Conservation (phyloP, 2,888 invertebrate genomes). For the Drosophila mayaguana region DNA sequence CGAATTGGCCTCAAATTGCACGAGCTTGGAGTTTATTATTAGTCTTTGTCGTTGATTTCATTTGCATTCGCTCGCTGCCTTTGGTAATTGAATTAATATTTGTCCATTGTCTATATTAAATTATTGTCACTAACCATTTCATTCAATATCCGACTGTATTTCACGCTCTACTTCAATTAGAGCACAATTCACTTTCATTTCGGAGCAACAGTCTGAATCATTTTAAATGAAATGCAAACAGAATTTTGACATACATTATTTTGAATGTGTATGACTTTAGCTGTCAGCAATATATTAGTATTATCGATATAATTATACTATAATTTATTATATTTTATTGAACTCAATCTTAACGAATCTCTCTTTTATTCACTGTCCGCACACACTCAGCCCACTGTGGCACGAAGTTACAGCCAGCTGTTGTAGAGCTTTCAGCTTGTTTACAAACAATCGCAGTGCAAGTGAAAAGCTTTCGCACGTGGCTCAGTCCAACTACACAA, state of each 20-base stretch:
- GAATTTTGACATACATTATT: neutral
- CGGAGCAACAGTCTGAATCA: neutral
- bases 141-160: constrained; percentile 19
- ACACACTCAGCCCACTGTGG: constrained; percentile 46
- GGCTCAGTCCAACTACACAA: constrained; percentile 2
- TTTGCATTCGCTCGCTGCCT: constrained; percentile 48
- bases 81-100: constrained; percentile 41
- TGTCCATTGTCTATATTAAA: constrained; percentile 44
- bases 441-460: constrained; percentile 61
- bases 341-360: neutral
- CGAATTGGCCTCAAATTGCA: constrained; percentile 54
- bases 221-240: neutral
- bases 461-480: constrained; percentile 56
- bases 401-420: constrained; percentile 53
- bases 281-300: neutral
- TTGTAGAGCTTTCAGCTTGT: constrained; percentile 63
- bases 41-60: constrained; percentile 13
- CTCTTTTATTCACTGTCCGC: neutral
- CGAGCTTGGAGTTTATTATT: constrained; percentile 57
- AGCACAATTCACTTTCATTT: constrained; percentile 46
- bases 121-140: constrained; percentile 31
- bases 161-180: constrained; percentile 53
- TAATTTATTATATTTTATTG: neutral
- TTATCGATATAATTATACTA: neutral
- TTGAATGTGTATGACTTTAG: neutral